Percentiles rank a stretch among this genome's conserved stretches.
These are phyloP conservation scores for Chloropsis cyanopogon DNA, from an alignment of 2,113 vertebrate genomes.

Conservation along the genomic window DNA sequence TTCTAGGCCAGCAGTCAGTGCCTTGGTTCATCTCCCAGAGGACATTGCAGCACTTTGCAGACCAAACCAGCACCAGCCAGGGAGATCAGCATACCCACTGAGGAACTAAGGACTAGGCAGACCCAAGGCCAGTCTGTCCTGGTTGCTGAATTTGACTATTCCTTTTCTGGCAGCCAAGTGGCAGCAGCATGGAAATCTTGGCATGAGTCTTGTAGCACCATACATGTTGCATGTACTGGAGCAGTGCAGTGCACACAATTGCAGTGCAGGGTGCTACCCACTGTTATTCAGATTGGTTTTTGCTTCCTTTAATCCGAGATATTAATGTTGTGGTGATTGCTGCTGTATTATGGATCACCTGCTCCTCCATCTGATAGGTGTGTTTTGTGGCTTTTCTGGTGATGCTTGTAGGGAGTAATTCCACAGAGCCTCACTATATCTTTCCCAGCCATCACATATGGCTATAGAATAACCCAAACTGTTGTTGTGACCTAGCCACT, in stretches of 20 bases:
- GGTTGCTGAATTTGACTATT: neutral
- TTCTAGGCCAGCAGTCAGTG: neutral
- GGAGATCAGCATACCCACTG: neutral
- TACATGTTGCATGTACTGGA: accelerated
- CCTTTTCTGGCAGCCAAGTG: neutral
- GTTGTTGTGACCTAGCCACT: slow-evolving; percentile 37
- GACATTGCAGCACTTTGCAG: neutral
- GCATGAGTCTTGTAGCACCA: neutral
- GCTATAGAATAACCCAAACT: slow-evolving; percentile 18
- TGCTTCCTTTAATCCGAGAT: neutral
- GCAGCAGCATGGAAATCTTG: neutral
- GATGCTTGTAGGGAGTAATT: neutral
- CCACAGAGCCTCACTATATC: neutral
- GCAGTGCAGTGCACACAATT: neutral
- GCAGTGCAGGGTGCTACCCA: neutral
- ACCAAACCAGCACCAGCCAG: neutral
- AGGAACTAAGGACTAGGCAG: neutral
- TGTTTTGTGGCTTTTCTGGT: neutral
- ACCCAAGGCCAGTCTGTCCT: neutral
- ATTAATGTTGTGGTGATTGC: neutral
- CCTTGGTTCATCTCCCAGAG: neutral
- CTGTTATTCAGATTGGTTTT: neutral
- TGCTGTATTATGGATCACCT: neutral
- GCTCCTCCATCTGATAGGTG: neutral
- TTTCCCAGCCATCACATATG: neutral